Conservation (phyloP, 2,113 vertebrate species). For the Capricornis sumatraensis region DNA sequence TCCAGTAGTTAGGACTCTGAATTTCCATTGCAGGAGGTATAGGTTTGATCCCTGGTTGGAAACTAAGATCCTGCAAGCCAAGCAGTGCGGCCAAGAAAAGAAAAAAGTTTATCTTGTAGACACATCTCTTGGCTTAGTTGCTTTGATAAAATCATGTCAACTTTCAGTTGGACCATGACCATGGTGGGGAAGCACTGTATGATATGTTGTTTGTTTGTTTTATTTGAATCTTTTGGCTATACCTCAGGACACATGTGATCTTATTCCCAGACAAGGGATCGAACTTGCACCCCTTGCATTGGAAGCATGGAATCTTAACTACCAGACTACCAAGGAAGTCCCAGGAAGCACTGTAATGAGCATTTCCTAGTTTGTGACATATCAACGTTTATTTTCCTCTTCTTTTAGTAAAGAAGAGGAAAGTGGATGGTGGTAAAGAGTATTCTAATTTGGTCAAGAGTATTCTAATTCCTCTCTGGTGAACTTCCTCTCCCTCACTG, state of each 20-base stretch:
- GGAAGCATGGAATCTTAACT: background rate
- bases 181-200: background rate
- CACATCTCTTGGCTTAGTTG: background rate
- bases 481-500: background rate
- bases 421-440: background rate
- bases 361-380: background rate
- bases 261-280: background rate
- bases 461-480: background rate
- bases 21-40: background rate
- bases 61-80: background rate
- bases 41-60: background rate
- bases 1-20: background rate
- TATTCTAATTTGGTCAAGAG: background rate
- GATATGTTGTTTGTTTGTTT: background rate
- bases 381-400: background rate
- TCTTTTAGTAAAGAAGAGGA: background rate
- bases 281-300: background rate
- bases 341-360: background rate
- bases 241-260: background rate
- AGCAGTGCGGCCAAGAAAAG: background rate
- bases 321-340: background rate
- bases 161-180: background rate
- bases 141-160: background rate
- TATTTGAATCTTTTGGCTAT: background rate
- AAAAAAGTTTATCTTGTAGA: background rate